Conservation (phyloP, 2,888 invertebrate species). For the Xanthia icteritia region DNA sequence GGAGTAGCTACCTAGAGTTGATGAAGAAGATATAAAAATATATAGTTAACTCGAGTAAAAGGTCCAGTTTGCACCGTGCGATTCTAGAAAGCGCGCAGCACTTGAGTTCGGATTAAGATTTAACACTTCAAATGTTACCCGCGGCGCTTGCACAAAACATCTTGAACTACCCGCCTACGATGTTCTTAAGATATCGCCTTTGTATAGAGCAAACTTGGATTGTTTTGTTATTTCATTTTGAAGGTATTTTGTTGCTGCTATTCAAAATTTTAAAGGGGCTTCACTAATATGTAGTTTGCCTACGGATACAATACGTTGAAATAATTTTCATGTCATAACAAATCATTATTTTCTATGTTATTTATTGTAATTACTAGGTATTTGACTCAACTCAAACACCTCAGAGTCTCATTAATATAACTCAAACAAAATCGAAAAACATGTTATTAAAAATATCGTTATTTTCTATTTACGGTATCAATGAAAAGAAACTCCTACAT, state of each 20-base stretch:
- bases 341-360: not conserved
- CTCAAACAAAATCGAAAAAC: not conserved
- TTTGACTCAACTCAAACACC: not conserved
- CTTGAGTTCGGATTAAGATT: constrained; percentile 64
- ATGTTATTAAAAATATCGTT: not conserved
- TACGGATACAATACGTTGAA: not conserved
- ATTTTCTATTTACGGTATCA: constrained; percentile 18
- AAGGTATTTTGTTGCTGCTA: not conserved
- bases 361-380: constrained; percentile 1
- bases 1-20: not conserved
- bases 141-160: constrained; percentile 57
- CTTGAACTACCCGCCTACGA: constrained; percentile 46
- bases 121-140: constrained; percentile 63
- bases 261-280: no score
- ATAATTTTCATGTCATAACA: not conserved
- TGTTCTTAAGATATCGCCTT: constrained; percentile 44
- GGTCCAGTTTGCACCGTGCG: constrained; percentile 3
- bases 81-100: constrained; percentile 15
- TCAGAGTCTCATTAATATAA: constrained; percentile 2
- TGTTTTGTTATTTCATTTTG: constrained; percentile 19
- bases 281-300: not conserved
- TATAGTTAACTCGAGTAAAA: not conserved
- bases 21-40: not conserved
- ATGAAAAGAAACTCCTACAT: constrained; percentile 21
- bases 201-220: constrained; percentile 19